Conservation (phyloP, 2,113 vertebrate species). For the Zosterops pallidus region DNA sequence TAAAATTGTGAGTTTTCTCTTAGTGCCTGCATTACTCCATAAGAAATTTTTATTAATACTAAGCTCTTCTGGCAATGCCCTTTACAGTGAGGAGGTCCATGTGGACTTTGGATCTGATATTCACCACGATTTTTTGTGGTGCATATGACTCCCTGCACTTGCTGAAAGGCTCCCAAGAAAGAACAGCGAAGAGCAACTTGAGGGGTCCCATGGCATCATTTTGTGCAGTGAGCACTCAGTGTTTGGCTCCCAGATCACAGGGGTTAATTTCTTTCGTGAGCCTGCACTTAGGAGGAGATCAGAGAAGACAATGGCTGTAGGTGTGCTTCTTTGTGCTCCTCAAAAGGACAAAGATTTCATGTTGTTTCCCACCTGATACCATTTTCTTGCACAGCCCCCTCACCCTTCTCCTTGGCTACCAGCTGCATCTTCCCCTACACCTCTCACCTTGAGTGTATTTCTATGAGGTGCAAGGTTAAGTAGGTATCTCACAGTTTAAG, state of each 20-base stretch:
- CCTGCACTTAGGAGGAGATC: neutral
- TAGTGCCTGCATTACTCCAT: neutral
- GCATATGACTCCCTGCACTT: neutral
- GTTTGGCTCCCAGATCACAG: neutral
- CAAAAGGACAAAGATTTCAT: neutral
- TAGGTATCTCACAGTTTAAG: rapidly evolving
- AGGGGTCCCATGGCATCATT: neutral
- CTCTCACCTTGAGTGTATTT: neutral
- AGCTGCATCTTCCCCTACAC: neutral
- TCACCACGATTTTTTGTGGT: neutral
- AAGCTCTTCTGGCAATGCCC: neutral
- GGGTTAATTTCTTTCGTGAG: neutral
- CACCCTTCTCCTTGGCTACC: neutral
- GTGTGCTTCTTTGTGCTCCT: neutral
- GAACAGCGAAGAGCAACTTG: neutral
- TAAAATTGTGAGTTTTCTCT: neutral
- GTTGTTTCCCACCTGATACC: neutral
- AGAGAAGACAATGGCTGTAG: neutral
- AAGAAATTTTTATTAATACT: neutral
- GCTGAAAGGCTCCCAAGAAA: neutral
- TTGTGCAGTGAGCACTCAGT: rapidly evolving
- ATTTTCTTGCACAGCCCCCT: neutral
- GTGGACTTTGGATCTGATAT: neutral
- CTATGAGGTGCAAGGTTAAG: neutral
- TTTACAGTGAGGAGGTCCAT: rapidly evolving